Evolutionary conservation across 1,140 invertebrate genomes (phyloP).

Genomic region (Aricia agestis): DNA sequence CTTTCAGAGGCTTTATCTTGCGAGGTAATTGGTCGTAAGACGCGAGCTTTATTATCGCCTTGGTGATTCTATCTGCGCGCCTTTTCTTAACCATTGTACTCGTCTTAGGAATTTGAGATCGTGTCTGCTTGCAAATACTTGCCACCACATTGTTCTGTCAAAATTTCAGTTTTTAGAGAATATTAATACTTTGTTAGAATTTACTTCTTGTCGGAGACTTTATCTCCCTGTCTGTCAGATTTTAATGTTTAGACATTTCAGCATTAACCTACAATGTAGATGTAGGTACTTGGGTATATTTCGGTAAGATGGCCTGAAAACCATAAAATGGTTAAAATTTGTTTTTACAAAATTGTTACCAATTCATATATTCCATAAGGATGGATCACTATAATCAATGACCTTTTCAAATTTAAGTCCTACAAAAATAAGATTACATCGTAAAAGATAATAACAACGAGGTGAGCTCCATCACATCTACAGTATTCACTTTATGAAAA

Average conservation of each 20-base stretch:
- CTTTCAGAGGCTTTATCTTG: slow-evolving; percentile 46
- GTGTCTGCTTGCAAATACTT: not conserved
- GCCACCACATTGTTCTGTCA: not conserved
- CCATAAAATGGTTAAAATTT: too few relatives aligned
- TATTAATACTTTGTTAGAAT: not conserved
- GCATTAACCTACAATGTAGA: not conserved
- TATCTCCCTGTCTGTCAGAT: not conserved
- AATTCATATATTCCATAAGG: too few relatives aligned
- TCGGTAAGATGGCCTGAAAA: too few relatives aligned
- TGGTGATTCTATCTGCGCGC: slow-evolving; percentile 35
- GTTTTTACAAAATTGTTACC: too few relatives aligned
- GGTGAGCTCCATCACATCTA: not conserved
- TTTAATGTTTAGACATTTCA: not conserved
- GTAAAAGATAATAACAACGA: not conserved
- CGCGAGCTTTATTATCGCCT: slow-evolving; percentile 38
- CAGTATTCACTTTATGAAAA: slow-evolving; percentile 6
- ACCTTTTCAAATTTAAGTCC: too few relatives aligned
- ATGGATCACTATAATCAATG: too few relatives aligned
- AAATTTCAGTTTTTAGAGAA: not conserved
- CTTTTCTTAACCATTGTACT: slow-evolving; percentile 41
- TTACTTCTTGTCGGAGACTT: not conserved
- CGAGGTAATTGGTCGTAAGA: slow-evolving; percentile 55
- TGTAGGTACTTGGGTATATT: too few relatives aligned
- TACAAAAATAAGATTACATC: not conserved
- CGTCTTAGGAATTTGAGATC: not conserved